A percentile compares a stretch with the other conserved stretches of the same genome.
Conservation (phyloP, 1,140 invertebrate species). For the Pogonomyrmex barbatus region DNA sequence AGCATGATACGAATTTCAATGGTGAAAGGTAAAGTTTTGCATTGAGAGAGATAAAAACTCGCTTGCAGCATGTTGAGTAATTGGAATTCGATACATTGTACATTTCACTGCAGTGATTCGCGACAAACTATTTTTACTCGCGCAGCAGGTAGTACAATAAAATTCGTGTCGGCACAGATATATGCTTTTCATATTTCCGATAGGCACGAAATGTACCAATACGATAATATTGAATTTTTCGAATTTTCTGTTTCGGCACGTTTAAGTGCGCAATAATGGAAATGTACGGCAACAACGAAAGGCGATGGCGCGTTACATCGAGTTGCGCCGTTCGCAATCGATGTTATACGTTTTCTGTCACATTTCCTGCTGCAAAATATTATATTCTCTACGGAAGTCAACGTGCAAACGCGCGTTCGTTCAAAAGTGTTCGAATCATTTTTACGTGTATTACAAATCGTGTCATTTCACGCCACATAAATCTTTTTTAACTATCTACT, state of each 20-base stretch:
- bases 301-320: constrained; percentile 59
- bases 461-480: constrained; percentile 31
- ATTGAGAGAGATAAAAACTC: constrained; percentile 59
- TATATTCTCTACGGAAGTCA: constrained; percentile 54
- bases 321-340: constrained; percentile 57
- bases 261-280: constrained; percentile 64
- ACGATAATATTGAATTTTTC: constrained; percentile 64
- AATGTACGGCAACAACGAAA: constrained; percentile 60
- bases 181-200: constrained; percentile 64
- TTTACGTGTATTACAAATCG: constrained; percentile 36
- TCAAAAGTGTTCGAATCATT: constrained; percentile 43
- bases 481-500: neutral
- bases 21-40: constrained; percentile 51
- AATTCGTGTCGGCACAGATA: constrained; percentile 56
- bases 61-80: constrained; percentile 52
- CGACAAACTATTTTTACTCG: constrained; percentile 59
- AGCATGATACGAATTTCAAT: constrained; percentile 55
- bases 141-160: constrained; percentile 43
- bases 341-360: constrained; percentile 61
- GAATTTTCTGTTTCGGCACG: constrained; percentile 63
- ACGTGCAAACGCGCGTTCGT: constrained; percentile 7
- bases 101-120: constrained; percentile 58
- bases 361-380: constrained; percentile 55
- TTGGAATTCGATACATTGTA: constrained; percentile 62
- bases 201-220: constrained; percentile 60